Base-by-base conservation (phyloP, 2,797 vertebrate species). In the Bradypus variegatus region DNA sequence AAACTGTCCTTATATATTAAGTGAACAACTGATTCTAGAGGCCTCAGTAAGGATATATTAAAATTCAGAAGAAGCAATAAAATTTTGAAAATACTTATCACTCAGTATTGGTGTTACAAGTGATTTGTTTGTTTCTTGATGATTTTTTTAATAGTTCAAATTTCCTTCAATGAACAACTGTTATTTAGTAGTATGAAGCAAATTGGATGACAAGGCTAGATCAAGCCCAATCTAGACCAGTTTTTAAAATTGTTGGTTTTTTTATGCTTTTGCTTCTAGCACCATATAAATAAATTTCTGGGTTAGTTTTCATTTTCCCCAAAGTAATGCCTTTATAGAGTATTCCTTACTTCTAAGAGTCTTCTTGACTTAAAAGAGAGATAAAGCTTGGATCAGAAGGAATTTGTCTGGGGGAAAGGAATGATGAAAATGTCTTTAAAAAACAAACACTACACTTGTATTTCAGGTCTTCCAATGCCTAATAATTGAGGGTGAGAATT, bases 381-480 rank as follows among this genome's bases (percentile, higher is more conserved):
- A 33, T 9, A 38, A 23, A 2, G 33, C 27, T 29, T 0, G 50
- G 55, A 45, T 3, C 11, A 3, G 7, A 16, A 75, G 19, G 45
- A 11, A 58, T 23, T 3, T 41, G 14, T 29, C 50, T 19, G 4
- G 13, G 69, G 48, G 31, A 0, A 2, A 23, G 45, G n/a, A 29
- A 2, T 0, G 2, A 7, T 10, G 21, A 6, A 23, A 15, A 12
- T 12, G 6, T 58, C 11, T 70, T 72, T 2, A 19, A 36, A 9
- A 76, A 75, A 6, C 33, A 19, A 25, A 86, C 75, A 3, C 2
- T 10, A 23, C 27, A 6, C 53, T 83, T 95, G 16, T 88, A 38
- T 65, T 91, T 67, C 95, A 99, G 99, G 98, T 99, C 5, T 99
- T 99, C 96, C 99, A 99, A 97, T 99, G 99, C 90, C 97, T 99